These are phyloP conservation scores for Camelus bactrianus DNA, from an alignment of 2,113 vertebrate species.

Conservation along the genomic window DNA sequence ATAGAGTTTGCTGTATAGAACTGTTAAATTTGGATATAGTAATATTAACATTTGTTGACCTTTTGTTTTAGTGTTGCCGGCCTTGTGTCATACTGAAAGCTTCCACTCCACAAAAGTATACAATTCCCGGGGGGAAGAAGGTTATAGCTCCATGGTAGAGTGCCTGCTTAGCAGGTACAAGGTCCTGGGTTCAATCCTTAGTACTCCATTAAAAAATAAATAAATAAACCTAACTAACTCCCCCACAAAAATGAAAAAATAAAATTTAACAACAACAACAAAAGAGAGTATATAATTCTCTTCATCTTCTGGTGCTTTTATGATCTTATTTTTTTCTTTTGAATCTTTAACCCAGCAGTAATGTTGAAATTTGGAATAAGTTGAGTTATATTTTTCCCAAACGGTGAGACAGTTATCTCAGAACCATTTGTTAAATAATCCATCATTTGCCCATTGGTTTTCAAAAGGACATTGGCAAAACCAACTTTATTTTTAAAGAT, in stretches of 20 bases:
- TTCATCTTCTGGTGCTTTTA: constrained; percentile 13
- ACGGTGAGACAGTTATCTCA: not conserved
- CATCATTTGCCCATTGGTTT: not conserved
- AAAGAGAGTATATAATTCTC: not conserved
- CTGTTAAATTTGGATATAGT: not conserved
- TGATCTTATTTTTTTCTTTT: not conserved
- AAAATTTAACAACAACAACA: no score
- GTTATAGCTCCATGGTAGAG: no score
- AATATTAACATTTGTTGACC: not conserved
- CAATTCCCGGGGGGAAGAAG: no score
- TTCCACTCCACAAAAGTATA: not conserved
- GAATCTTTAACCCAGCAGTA: not conserved
- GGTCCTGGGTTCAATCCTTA: no score
- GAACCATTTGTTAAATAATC: not conserved
- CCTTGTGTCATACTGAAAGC: not conserved
- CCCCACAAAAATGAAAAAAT: no score
- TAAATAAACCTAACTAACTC: no score
- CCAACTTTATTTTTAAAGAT: not conserved
- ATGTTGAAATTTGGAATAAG: not conserved
- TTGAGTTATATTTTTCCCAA: not conserved
- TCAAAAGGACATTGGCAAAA: not conserved
- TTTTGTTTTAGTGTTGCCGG: not conserved
- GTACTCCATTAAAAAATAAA: no score
- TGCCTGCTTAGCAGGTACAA: no score
- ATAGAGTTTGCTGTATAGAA: not conserved